These are phyloP conservation scores for Bubo scandiacus DNA, from an alignment of 2,113 vertebrate species.

Conservation along the genomic window DNA sequence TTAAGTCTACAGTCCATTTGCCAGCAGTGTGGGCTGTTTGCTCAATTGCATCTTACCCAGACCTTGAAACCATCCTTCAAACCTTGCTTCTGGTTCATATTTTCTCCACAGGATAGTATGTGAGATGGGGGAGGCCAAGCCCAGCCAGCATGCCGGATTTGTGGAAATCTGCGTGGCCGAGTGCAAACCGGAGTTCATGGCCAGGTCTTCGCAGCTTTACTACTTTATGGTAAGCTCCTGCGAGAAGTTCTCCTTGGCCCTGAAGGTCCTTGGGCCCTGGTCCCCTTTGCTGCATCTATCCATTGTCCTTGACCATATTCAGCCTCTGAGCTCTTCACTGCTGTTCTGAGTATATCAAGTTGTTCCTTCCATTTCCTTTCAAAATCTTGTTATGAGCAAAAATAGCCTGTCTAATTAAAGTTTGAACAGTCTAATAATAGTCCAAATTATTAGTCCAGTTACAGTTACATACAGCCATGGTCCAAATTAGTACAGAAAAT, in stretches of 20 bases:
- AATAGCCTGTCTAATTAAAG: conserved; percentile 51
- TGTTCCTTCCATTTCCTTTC: background rate
- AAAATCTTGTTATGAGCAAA: conserved; percentile 7
- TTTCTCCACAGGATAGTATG: conserved; percentile 89
- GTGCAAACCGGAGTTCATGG: conserved; percentile 90
- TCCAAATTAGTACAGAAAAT: conserved; percentile 46
- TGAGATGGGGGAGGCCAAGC: conserved; percentile 95
- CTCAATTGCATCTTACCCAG: background rate
- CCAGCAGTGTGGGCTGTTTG: background rate
- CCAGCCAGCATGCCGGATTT: conserved; percentile 89
- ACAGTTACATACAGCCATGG: background rate
- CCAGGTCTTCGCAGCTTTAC: conserved; percentile 91
- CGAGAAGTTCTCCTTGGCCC: background rate
- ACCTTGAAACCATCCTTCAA: background rate
- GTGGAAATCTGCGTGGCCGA: conserved; percentile 93
- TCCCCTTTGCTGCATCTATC: background rate
- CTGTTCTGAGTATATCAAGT: background rate
- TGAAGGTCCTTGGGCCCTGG: background rate
- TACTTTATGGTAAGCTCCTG: conserved; percentile 92
- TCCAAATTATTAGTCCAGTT: conserved; percentile 26
- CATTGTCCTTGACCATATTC: background rate
- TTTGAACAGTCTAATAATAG: conserved; percentile 62
- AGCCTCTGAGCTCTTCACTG: background rate
- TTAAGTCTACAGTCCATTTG: background rate
- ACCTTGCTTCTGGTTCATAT: background rate